A percentile compares a stretch with the other conserved stretches of the same genome.
Conservation (phyloP, 1,140 invertebrate species). For the Augochlora pura region DNA sequence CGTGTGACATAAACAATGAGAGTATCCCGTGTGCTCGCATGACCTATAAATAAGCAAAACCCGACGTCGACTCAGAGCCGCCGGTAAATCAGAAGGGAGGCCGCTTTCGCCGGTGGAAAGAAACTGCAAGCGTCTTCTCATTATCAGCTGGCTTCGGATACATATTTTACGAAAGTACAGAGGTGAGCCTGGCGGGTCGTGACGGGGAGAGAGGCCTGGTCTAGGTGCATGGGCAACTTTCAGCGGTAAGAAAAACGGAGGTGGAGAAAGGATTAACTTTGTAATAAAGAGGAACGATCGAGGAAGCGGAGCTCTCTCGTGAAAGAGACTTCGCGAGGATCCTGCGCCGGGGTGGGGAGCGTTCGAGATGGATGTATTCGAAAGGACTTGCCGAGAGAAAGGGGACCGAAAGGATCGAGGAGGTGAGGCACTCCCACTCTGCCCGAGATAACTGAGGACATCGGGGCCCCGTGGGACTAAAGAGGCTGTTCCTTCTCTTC, state of each 20-base stretch:
- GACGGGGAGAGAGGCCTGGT: slow-evolving; percentile 43
- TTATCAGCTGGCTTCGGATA: slow-evolving; percentile 53
- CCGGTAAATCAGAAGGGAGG: neutral
- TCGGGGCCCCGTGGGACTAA: slow-evolving; percentile 72
- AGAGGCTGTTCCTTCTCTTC: slow-evolving; percentile 59
- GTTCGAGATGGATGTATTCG: slow-evolving; percentile 60
- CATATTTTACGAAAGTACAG: slow-evolving; percentile 54
- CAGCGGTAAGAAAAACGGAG: neutral
- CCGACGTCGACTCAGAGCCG: neutral
- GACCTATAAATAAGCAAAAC: neutral
- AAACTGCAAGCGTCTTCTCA: slow-evolving; percentile 38
- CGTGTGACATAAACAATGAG: no score
- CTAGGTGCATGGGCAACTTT: no score
- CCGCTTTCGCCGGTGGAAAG: slow-evolving; percentile 28
- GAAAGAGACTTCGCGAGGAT: slow-evolving; percentile 9
- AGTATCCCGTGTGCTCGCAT: no score
- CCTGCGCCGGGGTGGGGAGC: slow-evolving; percentile 35
- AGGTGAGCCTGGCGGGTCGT: slow-evolving; percentile 52
- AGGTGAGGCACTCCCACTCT: slow-evolving; percentile 50
- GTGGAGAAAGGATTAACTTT: slow-evolving; percentile 8
- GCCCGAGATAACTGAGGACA: slow-evolving; percentile 66
- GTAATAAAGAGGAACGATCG: slow-evolving; percentile 14
- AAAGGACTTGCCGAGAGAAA: slow-evolving; percentile 64
- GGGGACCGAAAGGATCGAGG: slow-evolving; percentile 50
- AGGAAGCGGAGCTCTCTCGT: slow-evolving; percentile 15